These are phyloP conservation scores for Arctocebus calabarensis DNA, from an alignment of 2,797 vertebrate species.

Conservation along the genomic window DNA sequence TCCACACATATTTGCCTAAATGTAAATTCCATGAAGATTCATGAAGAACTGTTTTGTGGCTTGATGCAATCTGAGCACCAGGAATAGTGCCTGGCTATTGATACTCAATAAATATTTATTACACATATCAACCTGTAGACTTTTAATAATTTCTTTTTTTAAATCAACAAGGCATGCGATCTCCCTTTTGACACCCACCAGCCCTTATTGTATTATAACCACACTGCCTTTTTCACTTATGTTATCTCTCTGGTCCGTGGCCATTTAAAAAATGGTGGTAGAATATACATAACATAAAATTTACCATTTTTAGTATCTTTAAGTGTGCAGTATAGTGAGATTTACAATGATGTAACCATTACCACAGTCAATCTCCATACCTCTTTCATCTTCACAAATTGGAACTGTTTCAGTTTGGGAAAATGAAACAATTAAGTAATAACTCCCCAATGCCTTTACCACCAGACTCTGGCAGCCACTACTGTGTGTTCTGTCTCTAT, in stretches of 20 bases:
- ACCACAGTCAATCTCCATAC: neutral
- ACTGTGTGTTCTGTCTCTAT: neutral
- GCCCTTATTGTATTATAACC: neutral
- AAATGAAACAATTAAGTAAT: too few relatives aligned
- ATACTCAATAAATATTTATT: neutral
- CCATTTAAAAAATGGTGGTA: neutral
- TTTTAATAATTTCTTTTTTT: neutral
- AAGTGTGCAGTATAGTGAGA: neutral
- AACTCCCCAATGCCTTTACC: neutral
- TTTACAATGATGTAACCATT: neutral
- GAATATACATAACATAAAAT: neutral
- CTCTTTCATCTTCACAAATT: neutral
- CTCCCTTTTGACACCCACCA: neutral
- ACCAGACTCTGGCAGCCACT: neutral
- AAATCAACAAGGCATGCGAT: neutral
- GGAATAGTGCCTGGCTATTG: neutral
- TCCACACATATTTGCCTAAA: neutral
- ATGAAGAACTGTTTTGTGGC: neutral
- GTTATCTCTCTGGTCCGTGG: neutral
- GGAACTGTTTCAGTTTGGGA: neutral
- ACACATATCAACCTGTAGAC: neutral
- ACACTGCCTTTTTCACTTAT: neutral
- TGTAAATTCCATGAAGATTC: neutral
- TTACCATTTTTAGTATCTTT: neutral
- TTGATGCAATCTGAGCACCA: neutral